Conservation (phyloP, 2,113 vertebrate genomes). For the Eclectus roratus region DNA sequence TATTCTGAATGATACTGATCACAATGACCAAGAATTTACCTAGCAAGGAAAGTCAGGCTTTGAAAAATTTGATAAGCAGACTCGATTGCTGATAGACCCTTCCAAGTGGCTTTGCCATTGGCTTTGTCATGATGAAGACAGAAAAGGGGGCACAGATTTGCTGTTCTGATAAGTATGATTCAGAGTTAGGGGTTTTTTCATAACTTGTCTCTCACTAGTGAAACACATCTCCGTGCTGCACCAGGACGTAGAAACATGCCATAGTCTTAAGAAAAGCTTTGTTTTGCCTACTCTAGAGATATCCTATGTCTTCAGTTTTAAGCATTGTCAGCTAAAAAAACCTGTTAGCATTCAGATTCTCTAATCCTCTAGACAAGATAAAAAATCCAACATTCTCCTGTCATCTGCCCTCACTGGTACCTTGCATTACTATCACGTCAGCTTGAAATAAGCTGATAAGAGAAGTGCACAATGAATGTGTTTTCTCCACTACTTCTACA, state of each 20-base stretch:
- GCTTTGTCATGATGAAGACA: background rate
- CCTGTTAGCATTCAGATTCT: background rate
- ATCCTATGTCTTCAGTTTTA: background rate
- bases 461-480: background rate
- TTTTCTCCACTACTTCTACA: background rate
- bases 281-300: background rate
- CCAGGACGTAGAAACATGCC: background rate
- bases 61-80: background rate
- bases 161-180: background rate
- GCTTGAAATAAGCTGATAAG: constrained; percentile 1
- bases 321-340: background rate
- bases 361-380: constrained; percentile 12
- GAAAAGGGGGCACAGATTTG: background rate
- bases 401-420: background rate
- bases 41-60: background rate
- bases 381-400: background rate
- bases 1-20: background rate
- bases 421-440: background rate
- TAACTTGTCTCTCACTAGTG: background rate
- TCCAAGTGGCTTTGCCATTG: background rate
- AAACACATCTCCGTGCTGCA: background rate
- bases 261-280: background rate
- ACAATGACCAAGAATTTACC: background rate
- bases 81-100: background rate
- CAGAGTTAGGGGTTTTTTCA: background rate